Evolutionary conservation across 2,797 vertebrate species (phyloP).

Genomic region (Heteromormyrus szaboi): DNA sequence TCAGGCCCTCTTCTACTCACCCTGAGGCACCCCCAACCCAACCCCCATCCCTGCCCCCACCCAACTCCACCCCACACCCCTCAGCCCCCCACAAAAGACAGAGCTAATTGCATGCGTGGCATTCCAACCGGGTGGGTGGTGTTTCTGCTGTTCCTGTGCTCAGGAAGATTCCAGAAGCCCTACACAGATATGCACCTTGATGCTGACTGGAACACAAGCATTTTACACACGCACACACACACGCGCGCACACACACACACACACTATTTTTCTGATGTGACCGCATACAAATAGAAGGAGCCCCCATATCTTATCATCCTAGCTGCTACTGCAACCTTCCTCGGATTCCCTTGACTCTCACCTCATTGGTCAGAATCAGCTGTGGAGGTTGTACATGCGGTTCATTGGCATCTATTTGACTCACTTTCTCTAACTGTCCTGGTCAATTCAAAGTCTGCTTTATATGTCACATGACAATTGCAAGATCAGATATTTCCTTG

Average conservation of each 20-base stretch:
- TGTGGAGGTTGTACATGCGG: not conserved
- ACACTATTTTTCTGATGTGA: not conserved
- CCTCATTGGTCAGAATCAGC: not conserved
- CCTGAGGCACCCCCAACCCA: not conserved
- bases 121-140: constrained; percentile 88
- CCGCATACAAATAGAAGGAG: not conserved
- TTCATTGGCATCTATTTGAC: not conserved
- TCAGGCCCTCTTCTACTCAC: not conserved
- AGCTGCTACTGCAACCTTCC: not conserved
- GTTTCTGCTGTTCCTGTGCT: constrained; percentile 67
- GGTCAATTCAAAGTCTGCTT: not conserved
- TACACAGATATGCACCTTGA: not conserved
- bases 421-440: not conserved
- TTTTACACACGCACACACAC: not conserved
- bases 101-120: constrained; percentile 77
- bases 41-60: constrained; percentile 26
- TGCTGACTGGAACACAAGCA: not conserved
- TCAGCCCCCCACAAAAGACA: constrained; percentile 39
- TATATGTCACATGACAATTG: not conserved
- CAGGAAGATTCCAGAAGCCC: constrained; percentile 52
- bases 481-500: not conserved
- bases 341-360: not conserved
- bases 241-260: not conserved
- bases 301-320: not conserved
- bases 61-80: constrained; percentile 22